These are phyloP conservation scores for Drosophila macrospina DNA, from an alignment of 2,888 invertebrate genomes.

Conservation along the genomic window DNA sequence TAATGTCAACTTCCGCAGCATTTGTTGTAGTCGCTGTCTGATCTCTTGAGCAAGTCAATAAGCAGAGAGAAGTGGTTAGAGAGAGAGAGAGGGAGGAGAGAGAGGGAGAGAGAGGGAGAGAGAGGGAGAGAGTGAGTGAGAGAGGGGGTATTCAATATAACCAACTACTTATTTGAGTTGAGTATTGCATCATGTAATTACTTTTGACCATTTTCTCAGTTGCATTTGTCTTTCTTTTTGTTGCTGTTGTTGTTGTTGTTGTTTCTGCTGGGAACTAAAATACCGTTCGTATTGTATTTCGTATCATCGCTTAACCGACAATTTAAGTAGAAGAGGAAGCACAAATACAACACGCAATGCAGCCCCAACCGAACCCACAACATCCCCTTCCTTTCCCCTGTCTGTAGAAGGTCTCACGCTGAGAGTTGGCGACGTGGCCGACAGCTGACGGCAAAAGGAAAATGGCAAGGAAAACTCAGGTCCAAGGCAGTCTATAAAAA, in stretches of 20 bases:
- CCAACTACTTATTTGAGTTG: constrained; percentile 37
- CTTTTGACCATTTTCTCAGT: constrained; percentile 44
- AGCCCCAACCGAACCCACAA: constrained; percentile 14
- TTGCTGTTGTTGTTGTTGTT: too few relatives aligned
- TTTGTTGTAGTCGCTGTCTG: constrained; percentile 17
- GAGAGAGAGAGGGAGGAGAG: constrained; percentile 12
- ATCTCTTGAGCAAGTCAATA: constrained; percentile 36
- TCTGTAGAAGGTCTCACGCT: constrained; percentile 2
- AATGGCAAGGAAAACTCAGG: constrained; percentile 4
- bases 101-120: constrained; percentile 1
- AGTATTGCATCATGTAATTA: constrained; percentile 62
- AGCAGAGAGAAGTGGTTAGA: constrained; percentile 1
- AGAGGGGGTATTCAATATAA: constrained; percentile 18
- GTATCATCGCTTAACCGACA: constrained; percentile 65
- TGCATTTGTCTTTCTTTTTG: too few relatives aligned
- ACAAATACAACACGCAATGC: constrained; percentile 58
- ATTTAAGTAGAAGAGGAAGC: constrained; percentile 52
- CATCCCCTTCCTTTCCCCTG: neutral
- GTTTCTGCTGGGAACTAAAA: constrained; percentile 36
- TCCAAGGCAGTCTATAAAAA: constrained; percentile 49
- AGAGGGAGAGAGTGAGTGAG: constrained; percentile 10
- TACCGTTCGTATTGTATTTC: constrained; percentile 47
- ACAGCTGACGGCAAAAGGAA: constrained; percentile 29
- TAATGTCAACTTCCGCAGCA: constrained; percentile 63
- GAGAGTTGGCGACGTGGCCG: constrained; percentile 11